A percentile compares a stretch with the other conserved stretches of the same genome.
phyloP scores from a whole-genome alignment of 2,797 vertebrate species.

The Okamejei kenojei region DNA sequence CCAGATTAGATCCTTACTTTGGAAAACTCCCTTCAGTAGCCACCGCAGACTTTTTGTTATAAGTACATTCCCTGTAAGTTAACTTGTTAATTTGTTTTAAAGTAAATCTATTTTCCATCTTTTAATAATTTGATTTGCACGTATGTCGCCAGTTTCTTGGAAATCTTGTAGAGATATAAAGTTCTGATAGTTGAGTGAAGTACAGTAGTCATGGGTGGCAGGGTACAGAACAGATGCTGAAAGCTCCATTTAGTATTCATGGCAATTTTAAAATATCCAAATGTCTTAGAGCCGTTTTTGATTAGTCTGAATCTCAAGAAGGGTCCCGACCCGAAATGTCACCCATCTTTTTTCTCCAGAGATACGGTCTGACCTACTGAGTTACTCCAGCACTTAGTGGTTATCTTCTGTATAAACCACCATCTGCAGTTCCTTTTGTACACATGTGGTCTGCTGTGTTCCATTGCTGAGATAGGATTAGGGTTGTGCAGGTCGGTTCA shows the following conservation, averaged over 20 bases:
- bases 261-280: not conserved
- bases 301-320: too few relatives aligned
- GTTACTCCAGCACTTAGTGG: too few relatives aligned
- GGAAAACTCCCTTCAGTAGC: not conserved
- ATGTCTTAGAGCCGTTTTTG: too few relatives aligned
- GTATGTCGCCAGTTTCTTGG: not conserved
- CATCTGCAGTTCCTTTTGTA: too few relatives aligned
- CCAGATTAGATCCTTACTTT: too few relatives aligned
- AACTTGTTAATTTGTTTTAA: not conserved
- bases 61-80: not conserved
- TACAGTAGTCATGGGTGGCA: not conserved
- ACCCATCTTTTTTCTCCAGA: too few relatives aligned
- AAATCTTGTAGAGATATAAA: not conserved
- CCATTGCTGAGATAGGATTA: too few relatives aligned
- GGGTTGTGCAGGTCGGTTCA: too few relatives aligned
- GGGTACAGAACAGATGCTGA: not conserved
- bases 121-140: not conserved
- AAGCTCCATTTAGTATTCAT: not conserved
- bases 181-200: not conserved
- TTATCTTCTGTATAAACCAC: too few relatives aligned
- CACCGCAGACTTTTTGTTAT: not conserved
- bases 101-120: not conserved
- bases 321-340: too few relatives aligned
- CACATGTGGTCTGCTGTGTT: too few relatives aligned
- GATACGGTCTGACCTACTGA: too few relatives aligned